phyloP scores from a whole-genome alignment of 1,140 invertebrate species.

The Delia radicum region DNA sequence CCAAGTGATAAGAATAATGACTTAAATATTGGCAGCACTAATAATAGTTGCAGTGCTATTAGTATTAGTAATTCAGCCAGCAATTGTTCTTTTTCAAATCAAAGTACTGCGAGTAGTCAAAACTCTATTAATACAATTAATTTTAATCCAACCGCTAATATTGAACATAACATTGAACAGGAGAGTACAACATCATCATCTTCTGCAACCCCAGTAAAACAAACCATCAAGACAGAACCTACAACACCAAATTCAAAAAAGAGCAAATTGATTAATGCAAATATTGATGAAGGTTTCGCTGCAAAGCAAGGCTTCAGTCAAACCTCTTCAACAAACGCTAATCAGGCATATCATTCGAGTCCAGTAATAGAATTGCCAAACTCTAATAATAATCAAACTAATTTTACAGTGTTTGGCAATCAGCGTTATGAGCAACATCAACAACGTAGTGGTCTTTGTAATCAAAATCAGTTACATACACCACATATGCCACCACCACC shows the following conservation, averaged over 20 bases:
- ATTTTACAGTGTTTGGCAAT: conserved; percentile 1
- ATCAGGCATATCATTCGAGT: neutral
- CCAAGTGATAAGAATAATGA: neutral
- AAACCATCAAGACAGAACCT: neutral
- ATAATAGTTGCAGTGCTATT: neutral
- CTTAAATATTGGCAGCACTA: neutral
- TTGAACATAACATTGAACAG: neutral
- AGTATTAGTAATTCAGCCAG: neutral
- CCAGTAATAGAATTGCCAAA: neutral
- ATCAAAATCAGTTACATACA: conserved; percentile 8
- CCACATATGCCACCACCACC: conserved; percentile 10
- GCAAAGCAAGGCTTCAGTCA: neutral
- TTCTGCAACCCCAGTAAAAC: neutral
- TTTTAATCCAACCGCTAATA: neutral
- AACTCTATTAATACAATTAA: neutral
- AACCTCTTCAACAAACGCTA: neutral
- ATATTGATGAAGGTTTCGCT: neutral
- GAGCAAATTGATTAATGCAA: neutral
- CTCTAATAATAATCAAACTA: neutral
- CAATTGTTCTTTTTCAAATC: neutral
- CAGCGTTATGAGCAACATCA: neutral
- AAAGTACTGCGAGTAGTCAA: neutral
- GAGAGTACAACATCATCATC: neutral
- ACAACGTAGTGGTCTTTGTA: neutral
- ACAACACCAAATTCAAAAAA: neutral